Evolutionary conservation across 2,888 invertebrate genomes (phyloP).

Genomic region (Timema podura): DNA sequence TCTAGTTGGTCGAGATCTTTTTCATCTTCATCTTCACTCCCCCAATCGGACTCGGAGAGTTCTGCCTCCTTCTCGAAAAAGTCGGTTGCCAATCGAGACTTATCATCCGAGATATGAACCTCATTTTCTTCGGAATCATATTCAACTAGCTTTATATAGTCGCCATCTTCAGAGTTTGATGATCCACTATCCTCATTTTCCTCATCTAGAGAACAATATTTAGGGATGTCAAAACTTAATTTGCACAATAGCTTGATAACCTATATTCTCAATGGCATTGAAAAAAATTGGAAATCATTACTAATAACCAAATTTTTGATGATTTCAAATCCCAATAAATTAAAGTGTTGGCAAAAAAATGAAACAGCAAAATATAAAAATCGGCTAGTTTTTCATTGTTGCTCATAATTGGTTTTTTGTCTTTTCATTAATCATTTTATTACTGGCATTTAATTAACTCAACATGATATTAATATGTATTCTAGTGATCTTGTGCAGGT

Average conservation of each 20-base stretch:
- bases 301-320: no score
- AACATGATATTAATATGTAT: no score
- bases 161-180: slow-evolving; percentile 31
- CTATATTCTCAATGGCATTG: no score
- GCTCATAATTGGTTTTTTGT: no score
- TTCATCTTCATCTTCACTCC: slow-evolving; percentile 85
- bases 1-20: slow-evolving; percentile 74
- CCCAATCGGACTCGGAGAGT: slow-evolving; percentile 86
- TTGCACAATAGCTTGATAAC: neutral
- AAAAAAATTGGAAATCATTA: no score
- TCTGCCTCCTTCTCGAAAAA: slow-evolving; percentile 92
- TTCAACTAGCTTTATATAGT: slow-evolving; percentile 47
- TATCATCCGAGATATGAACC: slow-evolving; percentile 46
- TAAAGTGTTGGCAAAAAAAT: no score
- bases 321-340: no score
- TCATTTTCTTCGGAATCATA: slow-evolving; percentile 88
- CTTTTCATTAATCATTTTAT: no score
- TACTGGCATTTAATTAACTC: no score
- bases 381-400: no score
- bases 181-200: slow-evolving; percentile 32
- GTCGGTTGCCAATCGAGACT: slow-evolving; percentile 49
- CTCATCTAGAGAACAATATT: slow-evolving; percentile 30
- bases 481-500: no score
- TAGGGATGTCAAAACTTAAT: neutral
- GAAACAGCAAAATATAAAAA: no score